Evolutionary conservation across 2,888 invertebrate genomes (phyloP), one percentile per base, ranked within the genome.

Genomic region (Caenorhabditis wallacei): DNA sequence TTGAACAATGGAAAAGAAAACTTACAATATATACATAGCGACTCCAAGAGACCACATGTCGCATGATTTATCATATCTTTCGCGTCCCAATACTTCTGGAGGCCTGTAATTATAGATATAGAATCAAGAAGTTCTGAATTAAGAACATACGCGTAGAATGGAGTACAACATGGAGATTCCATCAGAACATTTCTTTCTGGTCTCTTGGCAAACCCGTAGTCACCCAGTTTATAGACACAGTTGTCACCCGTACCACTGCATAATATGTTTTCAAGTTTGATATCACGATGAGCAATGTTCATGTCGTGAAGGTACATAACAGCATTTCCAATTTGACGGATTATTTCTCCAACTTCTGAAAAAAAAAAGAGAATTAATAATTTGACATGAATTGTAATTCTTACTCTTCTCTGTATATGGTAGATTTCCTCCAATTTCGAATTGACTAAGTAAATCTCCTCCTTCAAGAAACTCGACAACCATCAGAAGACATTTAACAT

Each of bases 41-140:
- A 99, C 98, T 35, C 98, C 98, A 80, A 99, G 93, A 0, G 97
- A 97, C 98, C 99, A 99, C 92, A 99, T 96, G 94, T 99, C 99
- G 94, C 99, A 99, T 88, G 97, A 97, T 92, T 97, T 98, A 93
- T 99, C 98, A 92, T 98, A 99, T 92, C 97, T 97, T 92, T 97
- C 97, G 2, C 97, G 97, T 1, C 97, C 97, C 70, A 99, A 93
- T 3, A 98, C 98, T 94, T 98, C 95, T 20, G 95, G 95, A 94
- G 94, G 88, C 16, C 88, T 88, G 78, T 75, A 11, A 59, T 18
- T 13, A 1, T 1, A 61, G 2, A n/a, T 22, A 48, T 66, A 74
- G 22, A 64, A 46, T 48, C 3, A 43, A 24, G 56, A 30, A 56
- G 5, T 11, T 8, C 11, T 40, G 5, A 56, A 20, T 7, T 7